phyloP scores from a whole-genome alignment of 2,113 vertebrate species.

The Cryptotis parvus region DNA sequence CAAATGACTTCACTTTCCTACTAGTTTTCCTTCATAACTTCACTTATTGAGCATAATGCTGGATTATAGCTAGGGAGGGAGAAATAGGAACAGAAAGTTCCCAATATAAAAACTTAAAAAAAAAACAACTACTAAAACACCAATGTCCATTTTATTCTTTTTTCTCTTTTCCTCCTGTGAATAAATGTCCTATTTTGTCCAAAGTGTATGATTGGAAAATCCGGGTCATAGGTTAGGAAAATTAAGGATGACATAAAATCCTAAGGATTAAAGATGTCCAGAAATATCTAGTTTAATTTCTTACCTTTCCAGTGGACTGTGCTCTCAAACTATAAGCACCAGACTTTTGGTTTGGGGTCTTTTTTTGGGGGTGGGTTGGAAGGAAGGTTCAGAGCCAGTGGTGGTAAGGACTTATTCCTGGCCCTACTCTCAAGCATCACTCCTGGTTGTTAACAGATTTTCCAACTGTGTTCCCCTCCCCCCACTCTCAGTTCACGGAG shows the following conservation, averaged over 20 bases:
- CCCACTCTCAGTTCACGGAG: too few relatives aligned
- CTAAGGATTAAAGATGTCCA: too few relatives aligned
- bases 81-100: neutral
- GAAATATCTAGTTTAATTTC: neutral
- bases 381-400: too few relatives aligned
- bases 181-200: neutral
- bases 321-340: too few relatives aligned
- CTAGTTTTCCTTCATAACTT: neutral
- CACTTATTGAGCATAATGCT: neutral
- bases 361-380: too few relatives aligned
- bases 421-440: neutral
- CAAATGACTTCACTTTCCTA: neutral
- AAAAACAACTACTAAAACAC: neutral
- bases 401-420: too few relatives aligned
- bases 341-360: too few relatives aligned
- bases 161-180: neutral
- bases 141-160: neutral
- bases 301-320: neutral
- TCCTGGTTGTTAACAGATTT: neutral
- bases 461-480: neutral
- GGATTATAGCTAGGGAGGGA: too few relatives aligned
- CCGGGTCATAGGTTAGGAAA: too few relatives aligned
- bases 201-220: too few relatives aligned
- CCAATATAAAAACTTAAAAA: neutral
- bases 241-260: too few relatives aligned